Percentiles rank a stretch among this genome's conserved stretches.
These are phyloP conservation scores for Ianthella basta DNA, from an alignment of 37 sponge, comb jelly and placozoan species.

Conservation along the genomic window DNA sequence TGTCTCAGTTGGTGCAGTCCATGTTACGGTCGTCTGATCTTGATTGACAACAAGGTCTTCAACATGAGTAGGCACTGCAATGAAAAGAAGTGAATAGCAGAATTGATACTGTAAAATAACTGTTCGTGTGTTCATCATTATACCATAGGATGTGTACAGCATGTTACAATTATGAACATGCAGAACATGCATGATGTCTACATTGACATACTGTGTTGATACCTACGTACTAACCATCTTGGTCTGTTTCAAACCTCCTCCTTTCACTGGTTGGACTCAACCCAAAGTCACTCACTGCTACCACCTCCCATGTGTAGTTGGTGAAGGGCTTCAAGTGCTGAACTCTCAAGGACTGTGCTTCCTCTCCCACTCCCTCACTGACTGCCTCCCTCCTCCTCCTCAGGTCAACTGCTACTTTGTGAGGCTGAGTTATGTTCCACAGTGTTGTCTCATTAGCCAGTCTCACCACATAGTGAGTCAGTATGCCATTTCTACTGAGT, in stretches of 20 bases:
- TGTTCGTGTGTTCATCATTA: too few relatives aligned
- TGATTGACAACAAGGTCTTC: neutral
- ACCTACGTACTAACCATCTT: neutral
- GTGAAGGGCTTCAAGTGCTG: neutral
- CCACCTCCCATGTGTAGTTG: neutral
- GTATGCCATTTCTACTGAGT: neutral
- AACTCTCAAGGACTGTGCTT: neutral
- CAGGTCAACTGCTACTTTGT: neutral
- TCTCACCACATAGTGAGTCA: neutral
- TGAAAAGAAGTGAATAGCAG: neutral
- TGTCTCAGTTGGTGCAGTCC: neutral
- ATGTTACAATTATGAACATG: neutral
- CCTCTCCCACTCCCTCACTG: neutral
- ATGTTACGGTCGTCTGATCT: neutral
- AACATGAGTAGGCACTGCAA: neutral
- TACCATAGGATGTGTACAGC: neutral
- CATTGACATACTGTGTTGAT: too few relatives aligned
- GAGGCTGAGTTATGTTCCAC: neutral
- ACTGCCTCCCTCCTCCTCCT: neutral
- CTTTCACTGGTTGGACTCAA: neutral
- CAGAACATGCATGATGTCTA: too few relatives aligned
- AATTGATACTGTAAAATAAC: too few relatives aligned
- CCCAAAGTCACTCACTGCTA: neutral
- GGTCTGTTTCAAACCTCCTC: neutral
- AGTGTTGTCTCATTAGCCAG: neutral